A percentile compares a stretch with the other conserved stretches of the same genome.
These are phyloP conservation scores for Diaphora mendica DNA, from an alignment of 2,888 invertebrate genomes.

Conservation along the genomic window DNA sequence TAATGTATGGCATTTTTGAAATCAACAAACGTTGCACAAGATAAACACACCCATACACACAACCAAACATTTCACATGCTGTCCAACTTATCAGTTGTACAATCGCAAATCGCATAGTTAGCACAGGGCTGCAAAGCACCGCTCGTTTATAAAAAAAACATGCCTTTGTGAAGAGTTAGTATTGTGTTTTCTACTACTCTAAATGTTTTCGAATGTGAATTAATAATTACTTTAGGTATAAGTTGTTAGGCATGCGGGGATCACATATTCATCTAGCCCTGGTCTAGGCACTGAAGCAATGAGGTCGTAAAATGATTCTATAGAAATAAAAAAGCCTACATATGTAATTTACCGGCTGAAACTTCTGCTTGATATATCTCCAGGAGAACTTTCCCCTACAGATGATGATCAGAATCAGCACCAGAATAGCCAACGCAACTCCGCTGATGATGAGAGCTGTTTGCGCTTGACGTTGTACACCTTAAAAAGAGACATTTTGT, in stretches of 20 bases:
- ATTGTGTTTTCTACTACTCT: conserved; percentile 5
- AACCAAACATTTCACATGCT: neutral
- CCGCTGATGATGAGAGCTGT: conserved; percentile 77
- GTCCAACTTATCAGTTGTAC: neutral
- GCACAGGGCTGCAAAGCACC: neutral
- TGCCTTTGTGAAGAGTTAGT: conserved; percentile 11
- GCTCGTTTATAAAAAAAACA: neutral
- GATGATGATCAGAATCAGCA: conserved; percentile 69
- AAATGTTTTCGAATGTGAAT: conserved; percentile 20
- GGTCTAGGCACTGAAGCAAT: conserved; percentile 3
- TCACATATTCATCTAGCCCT: neutral
- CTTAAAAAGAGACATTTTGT: conserved; percentile 52
- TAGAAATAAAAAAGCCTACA: conserved; percentile 18
- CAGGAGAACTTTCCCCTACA: conserved; percentile 75
- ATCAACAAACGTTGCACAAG: too few species aligned
- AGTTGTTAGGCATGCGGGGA: neutral
- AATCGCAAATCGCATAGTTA: neutral
- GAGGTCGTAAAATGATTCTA: conserved; percentile 20
- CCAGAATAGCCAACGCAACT: conserved; percentile 72
- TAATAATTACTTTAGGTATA: neutral
- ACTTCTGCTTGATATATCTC: conserved; percentile 78
- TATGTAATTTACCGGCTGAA: conserved; percentile 72
- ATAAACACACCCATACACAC: too few species aligned
- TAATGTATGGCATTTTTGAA: neutral
- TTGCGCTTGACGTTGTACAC: conserved; percentile 77